Percentiles rank a stretch among this genome's conserved stretches.
These are phyloP conservation scores for Ianthella basta DNA, from an alignment of 37 sponge, comb jelly and placozoan species.

Conservation along the genomic window DNA sequence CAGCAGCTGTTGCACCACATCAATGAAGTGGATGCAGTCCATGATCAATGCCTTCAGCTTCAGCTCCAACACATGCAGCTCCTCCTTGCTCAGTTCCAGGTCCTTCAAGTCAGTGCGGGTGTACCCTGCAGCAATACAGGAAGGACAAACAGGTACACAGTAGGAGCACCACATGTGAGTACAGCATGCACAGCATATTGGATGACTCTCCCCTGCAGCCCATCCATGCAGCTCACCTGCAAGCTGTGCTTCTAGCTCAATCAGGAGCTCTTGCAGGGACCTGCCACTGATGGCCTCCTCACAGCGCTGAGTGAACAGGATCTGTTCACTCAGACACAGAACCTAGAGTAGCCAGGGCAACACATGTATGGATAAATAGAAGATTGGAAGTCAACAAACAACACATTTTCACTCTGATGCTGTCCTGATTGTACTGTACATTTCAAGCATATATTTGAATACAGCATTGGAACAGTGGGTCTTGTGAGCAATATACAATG, in stretches of 20 bases:
- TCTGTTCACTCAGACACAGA: conserved; percentile 87
- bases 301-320: conserved; percentile 94
- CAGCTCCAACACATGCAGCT: conserved; percentile 46
- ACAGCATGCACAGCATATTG: too few relatives aligned
- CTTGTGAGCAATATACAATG: too few relatives aligned
- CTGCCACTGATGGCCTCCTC: conserved; percentile 83
- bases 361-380: too few relatives aligned
- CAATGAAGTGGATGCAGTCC: conserved; percentile 93
- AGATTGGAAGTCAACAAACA: too few relatives aligned
- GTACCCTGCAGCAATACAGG: conserved; percentile 51
- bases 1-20: conserved; percentile 69
- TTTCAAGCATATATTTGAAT: too few relatives aligned
- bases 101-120: conserved; percentile 75
- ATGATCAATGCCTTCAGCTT: conserved; percentile 92
- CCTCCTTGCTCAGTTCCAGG: conserved; percentile 19
- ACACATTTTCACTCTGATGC: too few relatives aligned
- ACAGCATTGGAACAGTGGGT: too few relatives aligned
- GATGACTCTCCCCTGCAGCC: too few relatives aligned
- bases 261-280: conserved; percentile 73
- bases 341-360: conserved; percentile 39
- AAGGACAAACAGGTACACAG: too few relatives aligned
- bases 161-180: too few relatives aligned
- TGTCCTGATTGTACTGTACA: too few relatives aligned
- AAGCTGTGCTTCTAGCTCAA: conserved; percentile 92
- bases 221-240: conserved; percentile 34